These are phyloP conservation scores for Galendromus occidentalis DNA, from an alignment of 1,140 invertebrate species.

Conservation along the genomic window DNA sequence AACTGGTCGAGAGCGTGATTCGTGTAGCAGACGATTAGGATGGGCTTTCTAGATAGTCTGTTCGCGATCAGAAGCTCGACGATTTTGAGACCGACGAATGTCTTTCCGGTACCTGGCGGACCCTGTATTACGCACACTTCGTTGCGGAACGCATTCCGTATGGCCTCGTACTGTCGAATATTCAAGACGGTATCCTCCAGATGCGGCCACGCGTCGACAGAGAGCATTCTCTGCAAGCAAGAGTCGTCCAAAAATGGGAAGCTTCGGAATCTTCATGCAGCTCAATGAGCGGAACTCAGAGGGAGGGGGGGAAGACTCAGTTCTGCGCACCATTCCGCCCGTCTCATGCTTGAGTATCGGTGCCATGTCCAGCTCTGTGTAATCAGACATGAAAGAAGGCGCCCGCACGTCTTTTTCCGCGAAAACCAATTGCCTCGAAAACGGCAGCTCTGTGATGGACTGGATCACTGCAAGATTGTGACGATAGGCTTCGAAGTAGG, in stretches of 20 bases:
- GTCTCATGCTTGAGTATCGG: background rate
- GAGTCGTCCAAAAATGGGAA: too few species aligned
- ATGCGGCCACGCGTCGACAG: background rate
- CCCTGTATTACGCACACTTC: constrained; percentile 47
- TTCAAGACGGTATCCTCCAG: background rate
- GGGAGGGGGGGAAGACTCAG: too few species aligned
- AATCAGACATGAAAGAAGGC: background rate
- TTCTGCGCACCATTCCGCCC: too few species aligned
- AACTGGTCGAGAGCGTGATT: constrained; percentile 78
- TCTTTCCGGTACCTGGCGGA: constrained; percentile 57
- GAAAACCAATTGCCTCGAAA: background rate
- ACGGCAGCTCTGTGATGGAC: background rate
- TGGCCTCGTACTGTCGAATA: constrained; percentile 27
- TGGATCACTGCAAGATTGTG: constrained; percentile 21
- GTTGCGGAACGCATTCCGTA: constrained; percentile 29
- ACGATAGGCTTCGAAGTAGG: constrained; percentile 33
- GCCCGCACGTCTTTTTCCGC: background rate
- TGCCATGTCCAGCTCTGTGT: background rate
- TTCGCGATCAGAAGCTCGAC: constrained; percentile 23
- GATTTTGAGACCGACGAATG: constrained; percentile 39
- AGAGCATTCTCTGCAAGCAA: too few species aligned
- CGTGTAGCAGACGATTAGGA: constrained; percentile 59
- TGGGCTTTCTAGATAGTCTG: constrained; percentile 29
- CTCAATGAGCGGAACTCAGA: too few species aligned
- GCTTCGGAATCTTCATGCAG: too few species aligned